A percentile compares a stretch with the other conserved stretches of the same genome.
These are phyloP conservation scores for Brachyhypopomus gauderio DNA, from an alignment of 2,113 vertebrate genomes.

Conservation along the genomic window DNA sequence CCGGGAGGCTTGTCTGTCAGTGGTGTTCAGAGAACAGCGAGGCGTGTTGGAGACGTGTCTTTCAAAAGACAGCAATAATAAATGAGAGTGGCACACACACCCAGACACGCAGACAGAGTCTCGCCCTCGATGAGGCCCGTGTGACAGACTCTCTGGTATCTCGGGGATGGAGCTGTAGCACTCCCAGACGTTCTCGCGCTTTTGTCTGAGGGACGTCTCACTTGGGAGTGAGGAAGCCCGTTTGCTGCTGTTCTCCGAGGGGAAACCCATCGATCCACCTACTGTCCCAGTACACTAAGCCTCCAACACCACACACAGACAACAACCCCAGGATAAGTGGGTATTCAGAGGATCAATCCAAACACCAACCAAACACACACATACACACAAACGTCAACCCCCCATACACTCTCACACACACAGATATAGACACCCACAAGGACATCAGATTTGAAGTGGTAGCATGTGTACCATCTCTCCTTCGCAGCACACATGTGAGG, in stretches of 20 bases:
- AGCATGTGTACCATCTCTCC: no score
- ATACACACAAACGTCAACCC: not conserved
- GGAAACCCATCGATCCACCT: slow-evolving; percentile 45
- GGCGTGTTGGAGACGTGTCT: not conserved
- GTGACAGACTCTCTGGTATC: not conserved
- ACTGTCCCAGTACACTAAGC: slow-evolving; percentile 23
- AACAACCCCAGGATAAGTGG: not conserved
- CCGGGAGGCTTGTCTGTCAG: no score
- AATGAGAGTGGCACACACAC: slow-evolving; percentile 1
- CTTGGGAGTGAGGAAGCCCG: not conserved
- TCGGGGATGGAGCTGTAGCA: slow-evolving; percentile 5
- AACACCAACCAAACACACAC: not conserved
- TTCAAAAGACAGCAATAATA: not conserved
- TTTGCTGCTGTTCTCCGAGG: not conserved
- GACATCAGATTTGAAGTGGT: no score
- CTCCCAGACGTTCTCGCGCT: not conserved
- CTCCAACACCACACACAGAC: not conserved
- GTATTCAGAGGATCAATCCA: not conserved
- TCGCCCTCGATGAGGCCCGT: no score
- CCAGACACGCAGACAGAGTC: not conserved
- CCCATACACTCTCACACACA: not conserved
- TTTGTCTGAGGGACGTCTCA: not conserved
- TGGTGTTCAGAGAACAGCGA: not conserved
- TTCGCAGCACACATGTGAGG: not conserved
- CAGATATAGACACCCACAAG: not conserved